Evolutionary conservation across 2,797 vertebrate species (phyloP), one percentile per base, ranked within the genome.

Genomic region (Oreochromis mossambicus): DNA sequence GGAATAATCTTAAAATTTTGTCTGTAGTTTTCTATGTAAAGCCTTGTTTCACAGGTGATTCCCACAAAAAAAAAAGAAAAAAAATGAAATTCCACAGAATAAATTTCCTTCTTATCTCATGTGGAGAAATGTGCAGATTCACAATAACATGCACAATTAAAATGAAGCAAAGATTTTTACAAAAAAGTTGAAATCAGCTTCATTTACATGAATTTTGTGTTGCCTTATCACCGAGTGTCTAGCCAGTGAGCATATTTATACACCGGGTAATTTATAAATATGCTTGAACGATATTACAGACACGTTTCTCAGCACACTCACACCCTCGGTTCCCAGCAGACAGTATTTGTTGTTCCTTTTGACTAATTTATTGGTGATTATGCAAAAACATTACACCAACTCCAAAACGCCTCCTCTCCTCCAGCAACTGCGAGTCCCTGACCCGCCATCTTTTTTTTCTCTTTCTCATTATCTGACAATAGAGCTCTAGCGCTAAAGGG

Each of bases 341-440:
- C 81, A 56, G 9, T 89, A 77, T 90, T 92, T 93, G 88, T 89
- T 92, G 89, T 88, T 91, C 79, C 55, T 50, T 83, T 87, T 83
- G 50, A 82, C 83, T 88, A 91, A 91, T 89, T 87, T 83, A 87
- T 87, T 84, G 85, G 82, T 89, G 84, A 92, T 94, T 89, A 91
- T 88, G 84, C 81, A 78, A 78, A 92, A 92, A 86, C 26, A 90
- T 85, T 79, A 80, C 81, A 80, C 84, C 89, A 89, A 86, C 66
- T 83, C 87, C 46, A 87, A 89, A 88, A 89, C 77, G 77, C 87
- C 83, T 93, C 81, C 46, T 88, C 83, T 88, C 63, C 26, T 75
- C 43, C 52, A 36, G 68, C 80, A 26, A 81, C 77, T 77, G 46
- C 81, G n/a, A 63, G 7, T 76, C 79, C 34, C 70, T 34, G n/a